Evolutionary conservation across 2,113 vertebrate genomes (phyloP).

Genomic region (Leptocoma aspasia): DNA sequence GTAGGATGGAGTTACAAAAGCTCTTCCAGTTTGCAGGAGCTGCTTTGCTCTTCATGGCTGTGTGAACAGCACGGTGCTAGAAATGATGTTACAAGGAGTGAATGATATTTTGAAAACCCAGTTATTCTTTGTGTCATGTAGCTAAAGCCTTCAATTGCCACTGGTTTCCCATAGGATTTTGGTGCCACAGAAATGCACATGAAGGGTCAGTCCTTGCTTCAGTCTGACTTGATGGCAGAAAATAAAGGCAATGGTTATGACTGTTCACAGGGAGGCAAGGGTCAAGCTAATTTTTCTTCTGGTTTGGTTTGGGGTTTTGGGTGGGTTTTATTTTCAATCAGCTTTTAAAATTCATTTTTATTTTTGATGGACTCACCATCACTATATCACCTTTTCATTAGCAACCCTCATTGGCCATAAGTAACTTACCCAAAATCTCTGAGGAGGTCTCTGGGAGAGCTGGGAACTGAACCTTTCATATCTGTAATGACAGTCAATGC

Average conservation of each 20-base stretch:
- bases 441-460: not conserved
- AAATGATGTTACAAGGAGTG: not conserved
- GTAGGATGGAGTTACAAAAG: conserved; percentile 58
- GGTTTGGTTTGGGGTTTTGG: not conserved
- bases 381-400: not conserved
- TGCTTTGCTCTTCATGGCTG: not conserved
- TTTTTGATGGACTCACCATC: not conserved
- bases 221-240: not conserved
- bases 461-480: not conserved
- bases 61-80: not conserved
- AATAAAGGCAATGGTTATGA: not conserved
- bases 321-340: not conserved
- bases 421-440: not conserved
- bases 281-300: not conserved
- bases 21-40: conserved; percentile 19
- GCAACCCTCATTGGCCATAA: not conserved
- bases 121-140: not conserved
- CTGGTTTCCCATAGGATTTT: not conserved
- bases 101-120: conserved; percentile 5
- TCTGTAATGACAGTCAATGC: not conserved
- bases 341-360: not conserved
- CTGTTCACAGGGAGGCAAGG: not conserved
- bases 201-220: not conserved
- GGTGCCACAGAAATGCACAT: not conserved
- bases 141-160: not conserved